phyloP scores from a whole-genome alignment of 2,113 vertebrate species.

The Myiopsitta monachus region DNA sequence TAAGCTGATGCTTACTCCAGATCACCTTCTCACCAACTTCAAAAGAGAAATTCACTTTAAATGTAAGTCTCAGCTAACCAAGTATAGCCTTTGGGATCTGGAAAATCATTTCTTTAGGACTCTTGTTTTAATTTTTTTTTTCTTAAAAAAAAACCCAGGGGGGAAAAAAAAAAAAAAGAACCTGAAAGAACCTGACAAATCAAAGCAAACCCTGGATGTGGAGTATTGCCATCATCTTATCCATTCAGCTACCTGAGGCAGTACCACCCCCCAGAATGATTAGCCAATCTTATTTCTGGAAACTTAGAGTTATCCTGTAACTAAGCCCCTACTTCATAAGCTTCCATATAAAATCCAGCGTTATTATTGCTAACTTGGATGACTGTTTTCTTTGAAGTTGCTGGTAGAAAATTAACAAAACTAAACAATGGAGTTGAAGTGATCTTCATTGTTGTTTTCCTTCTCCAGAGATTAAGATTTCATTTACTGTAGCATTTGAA shows the following conservation, averaged over 20 bases:
- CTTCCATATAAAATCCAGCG: background rate
- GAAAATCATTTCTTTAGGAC: background rate
- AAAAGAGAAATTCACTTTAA: background rate
- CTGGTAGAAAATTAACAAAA: background rate
- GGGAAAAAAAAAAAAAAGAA: no score
- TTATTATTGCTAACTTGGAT: background rate
- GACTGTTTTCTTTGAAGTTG: background rate
- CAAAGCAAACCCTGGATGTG: background rate
- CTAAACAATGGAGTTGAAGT: background rate
- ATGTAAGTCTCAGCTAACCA: background rate
- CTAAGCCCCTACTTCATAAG: background rate
- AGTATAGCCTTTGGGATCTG: background rate
- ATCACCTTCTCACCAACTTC: background rate
- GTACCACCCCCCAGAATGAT: background rate
- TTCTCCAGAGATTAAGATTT: background rate
- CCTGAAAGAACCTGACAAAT: background rate
- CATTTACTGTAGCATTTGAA: background rate
- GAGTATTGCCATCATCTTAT: background rate
- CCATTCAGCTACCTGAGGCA: background rate
- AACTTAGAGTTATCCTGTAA: background rate
- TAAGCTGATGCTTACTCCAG: background rate
- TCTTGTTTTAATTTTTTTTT: background rate
- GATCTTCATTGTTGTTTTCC: background rate
- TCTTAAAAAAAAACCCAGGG: no score
- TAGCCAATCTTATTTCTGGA: background rate